Evolutionary conservation across 2,888 invertebrate species (phyloP).

Genomic region (Nipponacmea schrenckii): DNA sequence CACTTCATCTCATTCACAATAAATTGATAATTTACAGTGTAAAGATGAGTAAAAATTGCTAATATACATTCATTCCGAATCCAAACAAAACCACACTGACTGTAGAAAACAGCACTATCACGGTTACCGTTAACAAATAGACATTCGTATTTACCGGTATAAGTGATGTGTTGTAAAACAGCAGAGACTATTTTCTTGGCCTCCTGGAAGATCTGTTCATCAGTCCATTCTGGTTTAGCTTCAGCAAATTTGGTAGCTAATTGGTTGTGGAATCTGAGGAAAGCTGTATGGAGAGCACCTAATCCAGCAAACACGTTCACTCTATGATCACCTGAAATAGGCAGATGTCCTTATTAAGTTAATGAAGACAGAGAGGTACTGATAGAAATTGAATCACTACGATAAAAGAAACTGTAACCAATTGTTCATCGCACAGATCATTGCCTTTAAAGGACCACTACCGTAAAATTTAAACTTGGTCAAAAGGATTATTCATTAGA

Average conservation of each 20-base stretch:
- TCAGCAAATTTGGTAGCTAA: conserved; percentile 23
- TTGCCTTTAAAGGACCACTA: too few species aligned
- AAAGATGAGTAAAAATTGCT: too few species aligned
- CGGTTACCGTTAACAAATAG: too few species aligned
- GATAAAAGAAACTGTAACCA: too few species aligned
- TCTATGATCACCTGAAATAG: conserved; percentile 32
- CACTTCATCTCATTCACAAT: too few species aligned
- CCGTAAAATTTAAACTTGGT: too few species aligned
- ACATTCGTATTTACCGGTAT: neutral
- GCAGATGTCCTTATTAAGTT: neutral
- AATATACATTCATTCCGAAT: too few species aligned
- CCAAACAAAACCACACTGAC: neutral
- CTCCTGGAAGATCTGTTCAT: conserved; percentile 37
- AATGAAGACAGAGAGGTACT: neutral
- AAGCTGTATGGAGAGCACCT: conserved; percentile 35
- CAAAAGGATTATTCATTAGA: too few species aligned
- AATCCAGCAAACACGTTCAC: conserved; percentile 35
- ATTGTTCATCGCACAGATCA: too few species aligned
- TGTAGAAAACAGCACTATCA: too few species aligned
- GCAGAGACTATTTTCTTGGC: conserved; percentile 30
- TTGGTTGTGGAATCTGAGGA: conserved; percentile 39
- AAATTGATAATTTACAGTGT: too few species aligned
- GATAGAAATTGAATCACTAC: too few species aligned
- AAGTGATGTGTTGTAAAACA: conserved; percentile 14
- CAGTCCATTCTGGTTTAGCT: conserved; percentile 25